Base-by-base conservation (phyloP, 2,113 vertebrate genomes). In the Fregata magnificens region DNA sequence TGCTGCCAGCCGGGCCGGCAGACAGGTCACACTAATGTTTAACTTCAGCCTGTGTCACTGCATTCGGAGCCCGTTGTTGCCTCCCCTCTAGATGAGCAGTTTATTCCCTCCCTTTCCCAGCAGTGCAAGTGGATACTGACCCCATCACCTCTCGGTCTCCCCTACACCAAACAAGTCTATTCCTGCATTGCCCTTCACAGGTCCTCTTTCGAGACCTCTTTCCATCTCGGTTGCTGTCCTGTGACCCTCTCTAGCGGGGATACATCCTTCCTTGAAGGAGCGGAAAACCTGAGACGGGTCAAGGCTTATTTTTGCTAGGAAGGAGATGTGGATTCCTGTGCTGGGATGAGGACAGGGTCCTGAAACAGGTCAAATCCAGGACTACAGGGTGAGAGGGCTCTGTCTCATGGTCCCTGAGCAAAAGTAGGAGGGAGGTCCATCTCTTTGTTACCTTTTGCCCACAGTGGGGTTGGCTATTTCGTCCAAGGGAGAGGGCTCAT, bases 21-120 rank as follows among this genome's bases (percentile, higher is more conserved):
- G 95, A 94, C 91, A 3, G 93, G 65, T 90, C 94, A 47, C 93
- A 96, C 84, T 97, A 96, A 96, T 96, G 84, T 97, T 97, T 96
- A 97, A 97, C 94, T 96, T 5, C 84, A 89, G 61, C 73, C 84
- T 97, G 93, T 97, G 96, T 36, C 84, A 72, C 69, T 59, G 96
- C 96, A 97, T 97, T 85, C 5, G 0, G 56, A 91, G 44, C 72
- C 86, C 1, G 38, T 3, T 67, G 17, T 65, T 72, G 45, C 70
- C 28, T 91, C 32, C 28, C 53, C 31, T 79, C 77, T 34, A 38
- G 20, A 67, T 18, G 42, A 90, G 29, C 0, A 0, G 40, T 55
- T 89, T 79, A 52, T 91, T 87, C 84, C 69, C 47, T 76, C 40
- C 21, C 7, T 80, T 52, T 74, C 61, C 61, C 47, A 62, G 65